Percentiles rank a stretch among this genome's conserved stretches.
phyloP scores from a whole-genome alignment of 2,797 vertebrate species.

The Potorous gilbertii region DNA sequence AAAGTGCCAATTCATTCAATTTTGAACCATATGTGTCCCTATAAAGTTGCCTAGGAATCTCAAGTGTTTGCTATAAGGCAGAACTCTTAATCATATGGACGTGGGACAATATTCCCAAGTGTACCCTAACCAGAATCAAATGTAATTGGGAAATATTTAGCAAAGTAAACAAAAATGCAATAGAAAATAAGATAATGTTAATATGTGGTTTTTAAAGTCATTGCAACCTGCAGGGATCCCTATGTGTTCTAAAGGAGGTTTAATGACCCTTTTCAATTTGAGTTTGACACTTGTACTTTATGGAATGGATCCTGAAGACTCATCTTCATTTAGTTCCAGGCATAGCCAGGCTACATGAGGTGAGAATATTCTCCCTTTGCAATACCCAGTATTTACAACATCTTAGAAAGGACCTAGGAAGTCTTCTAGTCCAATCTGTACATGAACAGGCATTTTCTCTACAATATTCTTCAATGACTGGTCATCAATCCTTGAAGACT shows the following conservation, averaged over 20 bases:
- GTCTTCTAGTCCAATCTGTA: background rate
- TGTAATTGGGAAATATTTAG: background rate
- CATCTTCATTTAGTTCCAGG: background rate
- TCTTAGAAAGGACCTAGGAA: background rate
- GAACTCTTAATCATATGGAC: background rate
- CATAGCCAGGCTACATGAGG: background rate
- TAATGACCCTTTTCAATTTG: background rate
- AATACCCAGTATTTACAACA: background rate
- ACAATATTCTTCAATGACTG: background rate
- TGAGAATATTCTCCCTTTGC: background rate
- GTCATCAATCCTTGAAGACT: background rate
- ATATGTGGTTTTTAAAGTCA: background rate
- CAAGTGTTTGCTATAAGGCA: background rate
- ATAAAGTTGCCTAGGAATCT: background rate
- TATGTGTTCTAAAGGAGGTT: background rate
- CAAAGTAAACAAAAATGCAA: background rate
- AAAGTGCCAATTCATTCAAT: background rate
- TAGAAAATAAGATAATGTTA: background rate
- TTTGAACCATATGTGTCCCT: background rate
- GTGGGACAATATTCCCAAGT: too few relatives aligned
- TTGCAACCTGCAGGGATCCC: background rate
- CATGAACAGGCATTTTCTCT: background rate
- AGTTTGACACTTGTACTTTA: background rate
- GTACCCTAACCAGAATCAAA: too few relatives aligned
- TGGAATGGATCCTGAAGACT: background rate